These are phyloP conservation scores for Boloria selene DNA, from an alignment of 2,888 invertebrate species.

Conservation along the genomic window DNA sequence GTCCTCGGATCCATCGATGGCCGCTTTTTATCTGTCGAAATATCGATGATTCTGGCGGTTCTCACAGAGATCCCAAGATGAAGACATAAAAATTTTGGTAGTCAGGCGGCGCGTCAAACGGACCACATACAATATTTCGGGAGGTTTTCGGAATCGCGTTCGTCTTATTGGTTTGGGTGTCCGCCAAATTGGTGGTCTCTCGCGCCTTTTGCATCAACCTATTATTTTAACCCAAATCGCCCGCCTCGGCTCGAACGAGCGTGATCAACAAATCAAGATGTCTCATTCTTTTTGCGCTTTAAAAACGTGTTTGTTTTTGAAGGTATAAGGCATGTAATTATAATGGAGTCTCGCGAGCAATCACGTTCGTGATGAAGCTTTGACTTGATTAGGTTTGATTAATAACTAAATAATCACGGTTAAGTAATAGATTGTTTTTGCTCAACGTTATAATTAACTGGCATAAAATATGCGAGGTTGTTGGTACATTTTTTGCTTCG, in stretches of 20 bases:
- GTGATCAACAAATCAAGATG: constrained; percentile 74
- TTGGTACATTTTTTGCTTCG: constrained; percentile 35
- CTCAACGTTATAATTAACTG: constrained; percentile 38
- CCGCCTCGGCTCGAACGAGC: constrained; percentile 65
- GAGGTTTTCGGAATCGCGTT: constrained; percentile 61
- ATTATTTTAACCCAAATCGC: constrained; percentile 70
- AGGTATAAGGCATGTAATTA: constrained; percentile 71
- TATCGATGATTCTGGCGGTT: constrained; percentile 58
- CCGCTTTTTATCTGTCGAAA: constrained; percentile 53
- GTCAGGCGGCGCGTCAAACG: constrained; percentile 71
- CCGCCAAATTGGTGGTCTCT: constrained; percentile 77
- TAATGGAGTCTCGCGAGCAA: constrained; percentile 66
- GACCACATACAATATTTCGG: constrained; percentile 76
- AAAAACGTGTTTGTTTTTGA: constrained; percentile 78
- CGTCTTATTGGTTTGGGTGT: constrained; percentile 59
- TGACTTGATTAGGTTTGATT: constrained; percentile 61
- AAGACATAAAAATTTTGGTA: constrained; percentile 79
- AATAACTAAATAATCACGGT: constrained; percentile 49
- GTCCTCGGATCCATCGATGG: constrained; percentile 62
- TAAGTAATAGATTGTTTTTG: constrained; percentile 44
- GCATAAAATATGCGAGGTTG: constrained; percentile 38
- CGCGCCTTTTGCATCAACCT: constrained; percentile 74
- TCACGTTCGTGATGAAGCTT: constrained; percentile 56
- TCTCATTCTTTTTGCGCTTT: constrained; percentile 55
- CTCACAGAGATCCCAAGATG: constrained; percentile 66